Percentiles rank a stretch among this genome's conserved stretches.
phyloP scores from a whole-genome alignment of 2,113 vertebrate species.

The Rafetus swinhoei region DNA sequence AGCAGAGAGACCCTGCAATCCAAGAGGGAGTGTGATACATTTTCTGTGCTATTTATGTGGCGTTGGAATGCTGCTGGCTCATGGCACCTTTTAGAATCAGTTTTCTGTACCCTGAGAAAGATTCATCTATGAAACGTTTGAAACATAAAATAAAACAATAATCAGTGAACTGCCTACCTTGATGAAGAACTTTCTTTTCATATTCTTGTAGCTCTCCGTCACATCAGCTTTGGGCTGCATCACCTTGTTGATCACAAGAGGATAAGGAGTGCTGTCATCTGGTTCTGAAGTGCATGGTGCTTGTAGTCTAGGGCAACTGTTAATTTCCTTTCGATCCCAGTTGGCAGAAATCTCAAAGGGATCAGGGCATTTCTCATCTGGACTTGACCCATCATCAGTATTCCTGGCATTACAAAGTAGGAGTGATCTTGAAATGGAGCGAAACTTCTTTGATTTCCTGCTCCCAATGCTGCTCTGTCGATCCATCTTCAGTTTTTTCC shows the following conservation, averaged over 20 bases:
- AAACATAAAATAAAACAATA: neutral
- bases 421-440: conserved; percentile 90
- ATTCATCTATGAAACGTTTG: neutral
- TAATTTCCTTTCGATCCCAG: conserved; percentile 59
- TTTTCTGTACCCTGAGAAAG: neutral
- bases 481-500: conserved; percentile 88
- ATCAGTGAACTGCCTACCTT: conserved; percentile 80
- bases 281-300: conserved; percentile 50
- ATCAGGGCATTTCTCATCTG: conserved; percentile 79
- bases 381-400: conserved; percentile 84
- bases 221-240: conserved; percentile 50
- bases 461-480: conserved; percentile 74
- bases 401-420: conserved; percentile 88
- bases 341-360: conserved; percentile 56
- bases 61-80: neutral
- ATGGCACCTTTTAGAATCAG: neutral
- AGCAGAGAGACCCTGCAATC: neutral
- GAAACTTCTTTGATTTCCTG: conserved; percentile 84
- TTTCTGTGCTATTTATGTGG: neutral
- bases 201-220: conserved; percentile 65
- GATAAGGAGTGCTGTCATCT: conserved; percentile 46
- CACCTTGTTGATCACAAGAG: conserved; percentile 35
- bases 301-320: conserved; percentile 60
- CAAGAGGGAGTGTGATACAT: neutral
- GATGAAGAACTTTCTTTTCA: conserved; percentile 81